phyloP scores from a whole-genome alignment of 2,797 vertebrate genomes.

The Crocidura indochinensis region DNA sequence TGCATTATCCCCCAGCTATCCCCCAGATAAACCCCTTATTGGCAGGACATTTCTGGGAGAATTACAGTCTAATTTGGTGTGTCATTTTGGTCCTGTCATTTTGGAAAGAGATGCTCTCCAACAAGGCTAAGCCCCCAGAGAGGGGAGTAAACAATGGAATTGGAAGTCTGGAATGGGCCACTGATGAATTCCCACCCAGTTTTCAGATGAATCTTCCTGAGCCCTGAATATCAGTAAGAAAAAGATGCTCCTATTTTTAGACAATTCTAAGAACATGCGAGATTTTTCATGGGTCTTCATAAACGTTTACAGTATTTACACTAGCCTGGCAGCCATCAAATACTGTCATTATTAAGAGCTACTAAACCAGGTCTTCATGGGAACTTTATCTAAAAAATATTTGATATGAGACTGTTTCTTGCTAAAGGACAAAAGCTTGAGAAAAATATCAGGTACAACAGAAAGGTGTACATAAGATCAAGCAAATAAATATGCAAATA shows the following conservation, averaged over 20 bases:
- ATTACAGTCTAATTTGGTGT: background rate
- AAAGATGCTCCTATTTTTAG: background rate
- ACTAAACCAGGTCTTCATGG: background rate
- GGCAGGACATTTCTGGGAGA: background rate
- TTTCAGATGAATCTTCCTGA: background rate
- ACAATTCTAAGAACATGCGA: background rate
- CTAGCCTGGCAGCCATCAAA: background rate
- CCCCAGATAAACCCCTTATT: too few species aligned
- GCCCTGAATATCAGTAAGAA: background rate
- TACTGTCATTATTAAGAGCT: background rate
- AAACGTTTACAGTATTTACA: background rate
- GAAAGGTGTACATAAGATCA: background rate
- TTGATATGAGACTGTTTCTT: background rate
- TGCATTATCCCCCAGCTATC: too few species aligned
- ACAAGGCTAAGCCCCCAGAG: background rate
- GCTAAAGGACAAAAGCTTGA: background rate
- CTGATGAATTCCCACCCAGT: background rate
- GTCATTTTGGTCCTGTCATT: background rate
- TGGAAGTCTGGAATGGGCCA: background rate
- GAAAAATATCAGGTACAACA: background rate
- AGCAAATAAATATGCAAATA: background rate
- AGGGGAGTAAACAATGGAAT: background rate
- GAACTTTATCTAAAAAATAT: background rate
- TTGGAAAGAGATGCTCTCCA: background rate
- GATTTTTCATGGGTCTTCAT: background rate